Evolutionary conservation across 2,888 invertebrate genomes (phyloP), one percentile per base, ranked within the genome.

Genomic region (Caenorhabditis sulstoni): DNA sequence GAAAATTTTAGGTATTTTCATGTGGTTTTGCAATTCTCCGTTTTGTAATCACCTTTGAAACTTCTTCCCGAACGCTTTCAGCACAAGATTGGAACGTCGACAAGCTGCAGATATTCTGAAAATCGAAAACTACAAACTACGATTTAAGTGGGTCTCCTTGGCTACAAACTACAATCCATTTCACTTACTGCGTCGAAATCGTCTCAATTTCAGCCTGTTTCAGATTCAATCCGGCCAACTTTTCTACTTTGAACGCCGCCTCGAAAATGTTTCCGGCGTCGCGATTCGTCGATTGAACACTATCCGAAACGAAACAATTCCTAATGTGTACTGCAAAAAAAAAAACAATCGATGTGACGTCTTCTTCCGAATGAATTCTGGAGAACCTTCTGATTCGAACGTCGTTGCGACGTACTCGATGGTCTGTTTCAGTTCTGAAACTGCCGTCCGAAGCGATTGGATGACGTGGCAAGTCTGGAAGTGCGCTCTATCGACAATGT

Each of bases 201-300:
- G 37, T 20, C 1, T 58, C 35, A 23, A 49, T 35, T 12, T 49
- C 52, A 3, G 16, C 7, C n/a, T 52, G 7, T 22, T 58, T 20
- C 22, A 66, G 18, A 7, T 16, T 23, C 18, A 53, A 12, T 1
- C 20, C 45, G n/a, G 16, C 41, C 22, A 74, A 18, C 11, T 23
- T 71, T 22, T 78, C 71, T 9, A 78, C 65, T 55, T 57, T 66
- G 1, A 66, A 16, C 4, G 71, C 78, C 1, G 64, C 55, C 39
- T 78, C 78, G 18, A 61, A 76, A 0, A 76, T 16, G 2, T 16
- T 14, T 5, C 35, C 7, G 1, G 64, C 49, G n/a, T 76, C 67
- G 16, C 73, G 50, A 57, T 64, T 68, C 35, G 39, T 52, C 9
- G 52, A 11, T 55, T 47, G 23, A 12, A 14, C 3, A 12, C n/a